These are phyloP conservation scores for Rhizomys pruinosus DNA, from an alignment of 2,113 vertebrate species.

Conservation along the genomic window DNA sequence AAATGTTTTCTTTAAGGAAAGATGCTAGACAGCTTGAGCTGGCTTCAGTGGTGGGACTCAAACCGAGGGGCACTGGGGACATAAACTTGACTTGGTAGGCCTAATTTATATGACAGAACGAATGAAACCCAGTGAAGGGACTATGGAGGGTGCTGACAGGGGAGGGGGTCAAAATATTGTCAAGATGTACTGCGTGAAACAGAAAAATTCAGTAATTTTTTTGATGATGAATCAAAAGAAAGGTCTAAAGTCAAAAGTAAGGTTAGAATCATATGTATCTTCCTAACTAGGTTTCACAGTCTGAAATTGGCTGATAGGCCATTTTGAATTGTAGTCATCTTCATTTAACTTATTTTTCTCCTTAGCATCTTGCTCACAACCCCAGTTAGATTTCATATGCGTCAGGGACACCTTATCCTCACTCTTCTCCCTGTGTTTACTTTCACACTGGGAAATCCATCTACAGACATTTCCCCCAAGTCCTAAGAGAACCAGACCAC, in stretches of 20 bases:
- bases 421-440: not conserved
- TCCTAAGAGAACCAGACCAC: slow-evolving; percentile 4
- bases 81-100: too few species aligned
- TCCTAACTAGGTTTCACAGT: slow-evolving; percentile 8
- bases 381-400: not conserved
- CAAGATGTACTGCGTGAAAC: too few species aligned
- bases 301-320: not conserved
- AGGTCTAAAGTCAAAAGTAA: not conserved
- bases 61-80: too few species aligned
- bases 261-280: not conserved
- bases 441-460: not conserved
- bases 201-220: too few species aligned
- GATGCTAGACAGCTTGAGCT: too few species aligned
- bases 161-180: too few species aligned
- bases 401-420: not conserved
- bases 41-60: too few species aligned
- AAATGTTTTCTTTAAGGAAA: too few species aligned
- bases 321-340: not conserved
- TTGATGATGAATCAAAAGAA: not conserved
- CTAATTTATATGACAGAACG: too few species aligned
- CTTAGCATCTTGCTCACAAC: not conserved
- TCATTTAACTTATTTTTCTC: not conserved
- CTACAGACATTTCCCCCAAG: slow-evolving; percentile 23
- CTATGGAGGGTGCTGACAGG: too few species aligned
- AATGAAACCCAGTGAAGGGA: too few species aligned